Evolutionary conservation across 2,113 vertebrate genomes (phyloP).

Genomic region (Heptranchias perlo): DNA sequence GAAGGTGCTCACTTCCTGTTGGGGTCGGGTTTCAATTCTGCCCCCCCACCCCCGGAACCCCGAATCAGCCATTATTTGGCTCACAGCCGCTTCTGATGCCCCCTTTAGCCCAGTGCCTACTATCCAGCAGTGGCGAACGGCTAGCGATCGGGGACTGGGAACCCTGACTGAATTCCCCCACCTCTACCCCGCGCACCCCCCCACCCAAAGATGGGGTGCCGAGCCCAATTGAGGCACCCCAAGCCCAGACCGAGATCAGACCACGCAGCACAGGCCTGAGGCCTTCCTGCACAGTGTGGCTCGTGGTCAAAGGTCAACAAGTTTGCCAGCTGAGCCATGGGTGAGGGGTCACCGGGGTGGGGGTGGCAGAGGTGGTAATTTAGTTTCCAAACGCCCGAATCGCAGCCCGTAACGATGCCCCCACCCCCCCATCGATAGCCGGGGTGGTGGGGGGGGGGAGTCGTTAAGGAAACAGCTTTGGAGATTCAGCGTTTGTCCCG

Average conservation of each 20-base stretch:
- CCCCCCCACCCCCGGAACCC: background rate
- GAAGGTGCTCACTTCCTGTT: background rate
- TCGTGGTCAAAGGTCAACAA: slow-evolving; percentile 37
- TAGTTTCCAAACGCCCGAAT: too few species aligned
- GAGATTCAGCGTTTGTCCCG: background rate
- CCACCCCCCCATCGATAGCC: background rate
- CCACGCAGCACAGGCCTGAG: too few species aligned
- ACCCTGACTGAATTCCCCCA: background rate
- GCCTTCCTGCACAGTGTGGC: too few species aligned
- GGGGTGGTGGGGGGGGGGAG: background rate
- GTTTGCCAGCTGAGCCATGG: slow-evolving; percentile 4
- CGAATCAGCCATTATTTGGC: too few species aligned
- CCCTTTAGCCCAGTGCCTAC: background rate
- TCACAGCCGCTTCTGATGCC: background rate
- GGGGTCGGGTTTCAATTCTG: background rate
- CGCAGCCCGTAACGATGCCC: background rate
- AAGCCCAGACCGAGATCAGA: background rate
- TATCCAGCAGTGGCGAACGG: too few species aligned
- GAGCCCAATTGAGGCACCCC: background rate
- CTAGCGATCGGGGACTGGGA: background rate
- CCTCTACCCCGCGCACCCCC: background rate
- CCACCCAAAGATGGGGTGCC: background rate
- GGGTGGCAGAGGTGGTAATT: background rate
- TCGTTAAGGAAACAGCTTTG: background rate
- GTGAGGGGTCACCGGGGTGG: slow-evolving; percentile 38